These are phyloP conservation scores for Torymus texanus DNA, from an alignment of 2,888 invertebrate species.

Conservation along the genomic window DNA sequence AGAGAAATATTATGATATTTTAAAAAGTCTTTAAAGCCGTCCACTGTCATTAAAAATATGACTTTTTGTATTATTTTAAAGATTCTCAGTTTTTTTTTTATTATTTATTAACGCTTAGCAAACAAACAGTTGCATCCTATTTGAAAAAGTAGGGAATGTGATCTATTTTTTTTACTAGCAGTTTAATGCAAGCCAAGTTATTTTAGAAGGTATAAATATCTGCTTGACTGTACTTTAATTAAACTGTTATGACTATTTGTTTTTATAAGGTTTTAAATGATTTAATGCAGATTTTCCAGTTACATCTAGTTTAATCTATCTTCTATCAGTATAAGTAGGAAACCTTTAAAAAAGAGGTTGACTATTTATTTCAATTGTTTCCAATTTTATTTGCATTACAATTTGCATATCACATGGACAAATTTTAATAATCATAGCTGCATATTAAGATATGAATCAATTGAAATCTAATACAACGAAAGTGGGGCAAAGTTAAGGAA, in stretches of 20 bases:
- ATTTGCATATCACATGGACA: not conserved
- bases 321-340: constrained; percentile 29
- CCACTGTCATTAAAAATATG: constrained; percentile 22
- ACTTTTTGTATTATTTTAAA: constrained; percentile 1
- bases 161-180: not conserved
- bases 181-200: not conserved
- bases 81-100: constrained; percentile 25
- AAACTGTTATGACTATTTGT: constrained; percentile 38
- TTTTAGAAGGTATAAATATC: constrained; percentile 31
- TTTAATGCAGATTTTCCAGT: constrained; percentile 26
- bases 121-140: not conserved
- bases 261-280: constrained; percentile 24
- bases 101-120: not conserved
- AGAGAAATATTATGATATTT: not conserved
- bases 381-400: constrained; percentile 14
- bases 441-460: constrained; percentile 13
- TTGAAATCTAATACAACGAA: constrained; percentile 1
- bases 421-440: not conserved
- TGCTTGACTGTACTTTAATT: constrained; percentile 34
- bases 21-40: constrained; percentile 3
- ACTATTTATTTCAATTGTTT: constrained; percentile 24
- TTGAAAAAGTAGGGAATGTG: too few relatives aligned
- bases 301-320: constrained; percentile 35
- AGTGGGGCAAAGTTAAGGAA: not conserved
- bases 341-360: constrained; percentile 33